phyloP scores from a whole-genome alignment of 2,113 vertebrate species.

The Rattus norvegicus region DNA sequence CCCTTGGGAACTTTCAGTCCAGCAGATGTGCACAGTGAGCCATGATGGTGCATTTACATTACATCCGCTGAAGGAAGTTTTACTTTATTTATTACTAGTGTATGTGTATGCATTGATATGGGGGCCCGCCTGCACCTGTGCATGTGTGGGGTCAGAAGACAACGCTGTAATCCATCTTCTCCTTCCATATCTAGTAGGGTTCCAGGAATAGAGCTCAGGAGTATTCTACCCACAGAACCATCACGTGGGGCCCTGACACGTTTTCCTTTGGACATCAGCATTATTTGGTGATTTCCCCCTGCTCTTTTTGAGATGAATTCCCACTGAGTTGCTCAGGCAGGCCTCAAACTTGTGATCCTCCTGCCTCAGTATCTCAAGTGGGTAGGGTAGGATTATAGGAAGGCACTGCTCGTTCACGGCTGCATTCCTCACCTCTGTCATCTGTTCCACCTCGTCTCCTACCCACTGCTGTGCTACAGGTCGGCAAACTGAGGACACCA shows the following conservation, averaged over 20 bases:
- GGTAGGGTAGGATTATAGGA: not conserved
- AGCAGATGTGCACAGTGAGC: not conserved
- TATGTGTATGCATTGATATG: not conserved
- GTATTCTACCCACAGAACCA: too few species aligned
- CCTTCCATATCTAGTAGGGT: too few species aligned
- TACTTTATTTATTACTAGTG: not conserved
- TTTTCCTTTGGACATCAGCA: not conserved
- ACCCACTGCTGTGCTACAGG: not conserved
- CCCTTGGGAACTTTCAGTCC: not conserved
- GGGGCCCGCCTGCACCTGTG: not conserved
- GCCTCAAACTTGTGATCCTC: not conserved
- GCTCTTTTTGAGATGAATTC: not conserved
- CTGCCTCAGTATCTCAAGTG: not conserved
- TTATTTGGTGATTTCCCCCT: not conserved
- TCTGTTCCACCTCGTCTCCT: not conserved
- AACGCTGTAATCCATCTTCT: not conserved
- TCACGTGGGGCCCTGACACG: too few species aligned
- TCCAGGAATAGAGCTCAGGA: not conserved
- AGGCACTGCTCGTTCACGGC: not conserved
- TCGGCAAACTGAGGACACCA: not conserved
- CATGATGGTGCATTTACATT: not conserved
- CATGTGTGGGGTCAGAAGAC: not conserved
- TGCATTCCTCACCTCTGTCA: not conserved
- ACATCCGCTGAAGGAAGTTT: slow-evolving; percentile 2
- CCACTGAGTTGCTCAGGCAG: not conserved